phyloP scores from a whole-genome alignment of 1,140 invertebrate genomes.

The Archivesica marissinica region DNA sequence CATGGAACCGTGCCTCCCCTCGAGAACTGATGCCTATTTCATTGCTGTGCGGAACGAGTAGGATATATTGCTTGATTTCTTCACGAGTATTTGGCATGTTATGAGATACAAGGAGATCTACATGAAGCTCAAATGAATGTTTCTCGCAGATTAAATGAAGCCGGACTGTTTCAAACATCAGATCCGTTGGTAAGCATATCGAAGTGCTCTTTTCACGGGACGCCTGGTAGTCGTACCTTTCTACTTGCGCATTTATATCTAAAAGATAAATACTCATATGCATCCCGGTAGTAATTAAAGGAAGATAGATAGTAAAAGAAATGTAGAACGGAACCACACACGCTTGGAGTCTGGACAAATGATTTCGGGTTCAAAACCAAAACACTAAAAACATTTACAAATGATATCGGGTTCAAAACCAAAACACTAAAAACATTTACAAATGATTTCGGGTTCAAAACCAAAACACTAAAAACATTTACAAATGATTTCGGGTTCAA shows the following conservation, averaged over 20 bases:
- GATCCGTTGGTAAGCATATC: conserved; percentile 4
- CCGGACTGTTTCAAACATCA: not conserved
- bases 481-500: too few relatives aligned
- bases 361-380: too few relatives aligned
- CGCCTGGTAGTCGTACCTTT: not conserved
- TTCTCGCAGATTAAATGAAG: conserved; percentile 33
- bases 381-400: too few relatives aligned
- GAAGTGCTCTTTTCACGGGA: not conserved
- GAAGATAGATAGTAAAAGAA: not conserved
- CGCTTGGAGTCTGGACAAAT: too few relatives aligned
- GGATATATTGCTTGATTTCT: conserved; percentile 12
- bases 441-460: too few relatives aligned
- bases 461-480: too few relatives aligned
- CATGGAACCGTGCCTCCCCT: conserved; percentile 23
- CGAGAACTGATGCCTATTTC: conserved; percentile 46
- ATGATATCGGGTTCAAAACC: too few relatives aligned
- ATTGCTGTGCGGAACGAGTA: conserved; percentile 3
- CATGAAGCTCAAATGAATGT: conserved; percentile 21
- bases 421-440: too few relatives aligned
- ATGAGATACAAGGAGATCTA: not conserved
- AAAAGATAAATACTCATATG: not conserved
- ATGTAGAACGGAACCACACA: too few relatives aligned
- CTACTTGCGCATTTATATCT: conserved; percentile 13
- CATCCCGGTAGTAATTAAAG: not conserved
- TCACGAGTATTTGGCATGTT: not conserved